Conservation (phyloP, 2,113 vertebrate genomes). For the Climacteris rufus region DNA sequence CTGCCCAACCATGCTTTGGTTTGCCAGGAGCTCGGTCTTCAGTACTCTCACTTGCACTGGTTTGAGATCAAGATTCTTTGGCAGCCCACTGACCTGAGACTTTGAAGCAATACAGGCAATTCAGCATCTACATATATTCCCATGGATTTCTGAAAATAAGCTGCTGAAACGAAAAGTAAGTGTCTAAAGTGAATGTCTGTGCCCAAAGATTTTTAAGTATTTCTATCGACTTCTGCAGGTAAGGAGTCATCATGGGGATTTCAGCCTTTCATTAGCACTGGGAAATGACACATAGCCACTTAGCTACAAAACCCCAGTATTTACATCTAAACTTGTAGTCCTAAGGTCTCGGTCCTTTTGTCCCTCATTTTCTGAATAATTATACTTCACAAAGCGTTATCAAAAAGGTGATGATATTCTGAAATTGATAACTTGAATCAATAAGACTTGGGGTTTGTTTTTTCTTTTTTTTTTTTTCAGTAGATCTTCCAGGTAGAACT, state of each 20-base stretch:
- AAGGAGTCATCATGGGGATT: not conserved
- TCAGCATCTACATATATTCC: not conserved
- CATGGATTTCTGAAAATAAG: not conserved
- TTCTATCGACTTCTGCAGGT: not conserved
- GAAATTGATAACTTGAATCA: not conserved
- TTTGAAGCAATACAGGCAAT: not conserved
- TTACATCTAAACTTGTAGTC: not conserved
- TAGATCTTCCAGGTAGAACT: not conserved
- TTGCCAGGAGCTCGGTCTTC: not conserved
- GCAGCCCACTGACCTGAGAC: not conserved
- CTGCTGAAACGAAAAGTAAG: not conserved
- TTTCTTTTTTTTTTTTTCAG: not conserved
- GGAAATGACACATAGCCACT: not conserved
- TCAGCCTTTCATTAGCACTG: not conserved
- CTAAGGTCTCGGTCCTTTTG: not conserved
- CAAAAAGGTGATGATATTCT: not conserved
- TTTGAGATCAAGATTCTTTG: not conserved
- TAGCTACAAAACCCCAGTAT: not conserved
- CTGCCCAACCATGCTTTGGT: rapidly evolving
- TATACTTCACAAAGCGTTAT: not conserved
- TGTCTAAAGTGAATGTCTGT: not conserved
- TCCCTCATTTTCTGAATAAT: not conserved
- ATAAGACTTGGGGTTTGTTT: rapidly evolving
- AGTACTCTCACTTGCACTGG: not conserved
- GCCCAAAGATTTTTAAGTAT: not conserved